Conservation (phyloP, 2,113 vertebrate genomes). For the Protobothrops flavoviridis region DNA sequence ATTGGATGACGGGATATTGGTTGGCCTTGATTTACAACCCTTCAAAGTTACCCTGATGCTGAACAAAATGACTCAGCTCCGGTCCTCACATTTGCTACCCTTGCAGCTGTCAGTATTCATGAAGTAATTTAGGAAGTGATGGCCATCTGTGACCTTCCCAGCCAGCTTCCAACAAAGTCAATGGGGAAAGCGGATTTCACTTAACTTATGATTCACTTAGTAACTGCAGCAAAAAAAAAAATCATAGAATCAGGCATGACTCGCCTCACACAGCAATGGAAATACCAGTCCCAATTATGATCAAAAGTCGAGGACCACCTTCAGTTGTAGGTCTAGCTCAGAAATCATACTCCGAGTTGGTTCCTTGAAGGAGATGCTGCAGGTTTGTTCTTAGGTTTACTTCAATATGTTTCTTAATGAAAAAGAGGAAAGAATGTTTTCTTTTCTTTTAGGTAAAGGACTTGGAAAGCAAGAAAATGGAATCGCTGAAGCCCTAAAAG, state of each 20-base stretch:
- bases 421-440: background rate
- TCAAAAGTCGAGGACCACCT: background rate
- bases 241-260: too few species aligned
- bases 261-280: background rate
- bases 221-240: too few species aligned
- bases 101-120: too few species aligned
- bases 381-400: background rate
- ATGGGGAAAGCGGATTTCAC: too few species aligned
- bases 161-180: too few species aligned
- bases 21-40: too few species aligned
- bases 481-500: conserved; percentile 83
- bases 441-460: conserved; percentile 78
- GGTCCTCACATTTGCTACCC: too few species aligned
- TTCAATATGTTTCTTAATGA: background rate
- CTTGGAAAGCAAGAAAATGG: conserved; percentile 83
- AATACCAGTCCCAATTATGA: background rate
- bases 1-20: background rate
- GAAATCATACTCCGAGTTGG: background rate
- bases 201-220: too few species aligned
- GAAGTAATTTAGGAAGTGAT: too few species aligned
- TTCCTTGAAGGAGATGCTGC: background rate
- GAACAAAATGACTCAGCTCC: too few species aligned
- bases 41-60: too few species aligned
- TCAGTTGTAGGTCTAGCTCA: background rate
- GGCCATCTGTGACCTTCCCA: too few species aligned